These are phyloP conservation scores for Ecliptopera silaceata DNA, from an alignment of 2,888 invertebrate species.

Conservation along the genomic window DNA sequence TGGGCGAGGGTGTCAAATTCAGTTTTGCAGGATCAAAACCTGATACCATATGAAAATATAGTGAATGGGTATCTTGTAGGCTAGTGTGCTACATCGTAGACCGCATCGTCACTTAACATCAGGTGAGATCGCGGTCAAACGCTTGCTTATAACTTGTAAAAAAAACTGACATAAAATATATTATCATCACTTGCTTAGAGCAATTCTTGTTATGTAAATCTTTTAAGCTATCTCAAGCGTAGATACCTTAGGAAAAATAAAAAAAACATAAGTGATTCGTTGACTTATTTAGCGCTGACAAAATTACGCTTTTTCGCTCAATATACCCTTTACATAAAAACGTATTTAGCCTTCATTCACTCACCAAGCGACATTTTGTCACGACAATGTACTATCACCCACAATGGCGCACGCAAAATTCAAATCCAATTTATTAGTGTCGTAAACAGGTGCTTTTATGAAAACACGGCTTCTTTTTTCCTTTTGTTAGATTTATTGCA, in stretches of 20 bases:
- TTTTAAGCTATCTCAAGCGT: too few species aligned
- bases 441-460: slow-evolving; percentile 21
- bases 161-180: too few species aligned
- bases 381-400: slow-evolving; percentile 59
- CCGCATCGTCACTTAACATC: too few species aligned
- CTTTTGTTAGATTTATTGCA: not conserved
- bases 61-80: too few species aligned
- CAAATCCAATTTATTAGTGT: slow-evolving; percentile 62
- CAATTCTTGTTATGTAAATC: too few species aligned
- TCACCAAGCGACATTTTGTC: slow-evolving; percentile 56
- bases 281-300: not conserved
- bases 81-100: too few species aligned
- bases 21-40: not conserved
- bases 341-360: slow-evolving; percentile 45
- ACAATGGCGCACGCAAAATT: slow-evolving; percentile 66
- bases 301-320: slow-evolving; percentile 4
- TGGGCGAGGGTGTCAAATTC: not conserved
- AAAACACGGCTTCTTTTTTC: slow-evolving; percentile 26
- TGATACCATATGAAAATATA: too few species aligned
- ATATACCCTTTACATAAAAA: slow-evolving; percentile 4
- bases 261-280: too few species aligned
- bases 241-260: too few species aligned
- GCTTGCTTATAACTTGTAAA: too few species aligned
- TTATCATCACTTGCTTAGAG: too few species aligned
- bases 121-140: too few species aligned